These are phyloP conservation scores for Myopa tessellatipennis DNA, from an alignment of 2,888 invertebrate species.

Conservation along the genomic window DNA sequence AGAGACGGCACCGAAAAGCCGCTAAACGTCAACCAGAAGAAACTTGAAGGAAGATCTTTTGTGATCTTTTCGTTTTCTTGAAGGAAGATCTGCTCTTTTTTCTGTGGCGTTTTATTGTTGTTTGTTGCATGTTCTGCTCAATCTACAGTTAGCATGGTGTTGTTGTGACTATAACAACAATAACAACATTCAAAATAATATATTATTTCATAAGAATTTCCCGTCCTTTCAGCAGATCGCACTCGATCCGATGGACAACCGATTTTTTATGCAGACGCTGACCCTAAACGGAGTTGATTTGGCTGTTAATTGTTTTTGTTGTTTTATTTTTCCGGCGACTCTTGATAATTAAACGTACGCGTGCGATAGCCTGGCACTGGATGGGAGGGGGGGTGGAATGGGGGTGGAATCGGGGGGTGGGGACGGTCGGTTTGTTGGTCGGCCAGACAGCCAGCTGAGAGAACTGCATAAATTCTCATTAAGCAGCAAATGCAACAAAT, in stretches of 20 bases:
- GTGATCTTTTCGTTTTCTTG: no score
- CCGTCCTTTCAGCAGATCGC: background rate
- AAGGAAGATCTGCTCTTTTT: no score
- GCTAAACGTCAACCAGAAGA: no score
- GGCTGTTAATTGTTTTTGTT: no score
- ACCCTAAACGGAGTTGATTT: background rate
- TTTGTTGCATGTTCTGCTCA: no score
- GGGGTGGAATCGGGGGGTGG: conserved; percentile 57
- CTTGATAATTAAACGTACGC: background rate
- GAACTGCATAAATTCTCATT: conserved; percentile 5
- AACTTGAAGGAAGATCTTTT: no score
- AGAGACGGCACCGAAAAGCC: no score
- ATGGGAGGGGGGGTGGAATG: background rate
- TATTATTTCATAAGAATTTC: background rate
- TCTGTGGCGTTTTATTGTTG: no score
- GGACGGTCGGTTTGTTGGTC: conserved; percentile 52
- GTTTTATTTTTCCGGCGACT: background rate
- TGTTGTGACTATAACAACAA: no score
- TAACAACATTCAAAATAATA: no score
- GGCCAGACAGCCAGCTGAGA: no score
- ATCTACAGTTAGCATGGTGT: no score
- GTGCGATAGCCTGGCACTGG: background rate
- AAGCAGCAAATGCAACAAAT: background rate
- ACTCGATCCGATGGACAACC: background rate
- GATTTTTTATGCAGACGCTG: background rate